Evolutionary conservation across 2,113 vertebrate genomes (phyloP), one percentile per base, ranked within the genome.

Genomic region (Romanogobio albipinnatus): DNA sequence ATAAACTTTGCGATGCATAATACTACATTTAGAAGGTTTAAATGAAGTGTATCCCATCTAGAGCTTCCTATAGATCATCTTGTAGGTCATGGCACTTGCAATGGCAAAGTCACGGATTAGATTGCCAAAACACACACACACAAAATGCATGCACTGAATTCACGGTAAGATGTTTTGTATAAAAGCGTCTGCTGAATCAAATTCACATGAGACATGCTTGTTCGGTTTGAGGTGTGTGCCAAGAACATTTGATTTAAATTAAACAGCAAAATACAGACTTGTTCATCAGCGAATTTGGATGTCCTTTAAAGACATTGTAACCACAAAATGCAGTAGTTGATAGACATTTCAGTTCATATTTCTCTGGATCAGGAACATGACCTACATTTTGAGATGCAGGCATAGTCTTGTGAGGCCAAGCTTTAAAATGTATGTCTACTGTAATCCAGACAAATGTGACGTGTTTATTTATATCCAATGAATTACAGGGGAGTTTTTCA

Each of bases 401-500:
- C 10, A 29, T 51, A 8, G 61, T 61, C 36, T 29, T 71, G 70
- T 53, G 39, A 22, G n/a, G 76, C 73, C 73, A 79, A 47, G 66
- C 73, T 84, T 81, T 86, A 71, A 51, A 71, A 39, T 81, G 15
- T 10, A n/a, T 4, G 51, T 58, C 76, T 66, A 6, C 45, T 62
- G 56, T 75, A 79, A 64, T 76, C 82, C 82, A 82, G 74, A 78
- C 74, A 56, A 73, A 78, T 82, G 33, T 78, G 15, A 82, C 47
- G 56, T 9, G 49, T 86, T 84, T 88, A 86, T 89, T 89, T 88
- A 85, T 86, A 86, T 82, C 75, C n/a, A 22, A 17, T 33, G 64
- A 85, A 89, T 84, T 87, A 86, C 77, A 86, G 86, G 83, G 76
- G 51, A 82, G 80, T 76, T 76, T 70, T 85, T 85, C 68, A 53